Evolutionary conservation across 2,888 invertebrate species (phyloP), one percentile per base, ranked within the genome.

Genomic region (Papilio gigon): DNA sequence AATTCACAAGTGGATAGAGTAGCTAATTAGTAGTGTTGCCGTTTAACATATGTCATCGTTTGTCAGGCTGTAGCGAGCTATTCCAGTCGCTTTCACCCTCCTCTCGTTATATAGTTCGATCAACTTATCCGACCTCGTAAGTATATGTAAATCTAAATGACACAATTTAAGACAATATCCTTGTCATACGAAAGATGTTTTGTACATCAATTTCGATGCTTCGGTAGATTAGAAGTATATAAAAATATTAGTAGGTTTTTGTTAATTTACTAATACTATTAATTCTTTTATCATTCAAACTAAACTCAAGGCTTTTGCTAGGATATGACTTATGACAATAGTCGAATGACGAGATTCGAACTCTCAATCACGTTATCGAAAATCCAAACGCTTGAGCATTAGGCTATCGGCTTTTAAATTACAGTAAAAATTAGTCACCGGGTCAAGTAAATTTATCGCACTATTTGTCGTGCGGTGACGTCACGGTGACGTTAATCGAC

Each of bases 21-120:
- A 66, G 22, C 35, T 66, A 66, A 66, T 66, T 66, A 47, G 59
- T 35, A 58, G 37, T 25, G 47, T 59, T 47, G 59, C 47, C 59
- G 47, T 59, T 66, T 59, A 59, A 47, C 59, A 47, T 35, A 47
- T 66, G 65, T 65, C 65, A 66, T 27, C 59, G 59, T 66, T 66
- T 59, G 59, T 59, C 47, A 59, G 14, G 33, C n/a, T 47, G 42
- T 30, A 17, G 17, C 30, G 30, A 30, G 53, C 30, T 44, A 47
- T 66, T 44, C 44, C 35, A 40, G 27, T n/a, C 37, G 53, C 53
- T 65, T 30, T 56, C 53, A 56, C 58, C 20, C 14, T 22, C 37
- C 27, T 25, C 40, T 61, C 60, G 30, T 11, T 30, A 17, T 47
- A 2, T 22, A 47, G 47, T 47, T 11, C 47, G 11, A 47, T 22